Conservation (phyloP, 2,888 invertebrate species). For the Lochmaea capreae region DNA sequence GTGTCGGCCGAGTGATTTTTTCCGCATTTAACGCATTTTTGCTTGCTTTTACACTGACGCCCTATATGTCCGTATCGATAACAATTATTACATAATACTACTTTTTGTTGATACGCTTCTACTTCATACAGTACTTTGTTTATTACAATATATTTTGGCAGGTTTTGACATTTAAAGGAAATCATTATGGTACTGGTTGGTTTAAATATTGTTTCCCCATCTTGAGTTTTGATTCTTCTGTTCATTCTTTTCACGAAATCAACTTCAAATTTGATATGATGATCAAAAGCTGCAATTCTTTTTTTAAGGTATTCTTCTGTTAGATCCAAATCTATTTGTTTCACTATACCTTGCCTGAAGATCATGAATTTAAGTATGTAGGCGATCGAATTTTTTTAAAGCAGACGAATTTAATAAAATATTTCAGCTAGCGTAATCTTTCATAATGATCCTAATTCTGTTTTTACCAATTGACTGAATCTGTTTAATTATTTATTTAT, state of each 20-base stretch:
- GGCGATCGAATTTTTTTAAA: too few species aligned
- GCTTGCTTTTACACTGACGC: too few species aligned
- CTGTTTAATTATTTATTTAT: too few species aligned
- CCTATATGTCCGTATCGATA: not conserved
- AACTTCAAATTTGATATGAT: slow-evolving; percentile 13
- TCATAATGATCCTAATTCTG: too few species aligned
- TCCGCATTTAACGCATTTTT: not conserved
- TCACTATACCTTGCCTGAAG: too few species aligned
- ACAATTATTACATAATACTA: slow-evolving; percentile 2
- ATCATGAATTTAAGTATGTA: too few species aligned
- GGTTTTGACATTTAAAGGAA: not conserved
- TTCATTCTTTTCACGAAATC: slow-evolving; percentile 18
- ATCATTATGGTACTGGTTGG: slow-evolving; percentile 7
- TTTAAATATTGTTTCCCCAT: not conserved
- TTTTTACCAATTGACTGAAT: too few species aligned
- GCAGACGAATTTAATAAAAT: too few species aligned
- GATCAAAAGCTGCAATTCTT: slow-evolving; percentile 7
- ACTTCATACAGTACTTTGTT: not conserved
- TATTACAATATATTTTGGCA: slow-evolving; percentile 3
- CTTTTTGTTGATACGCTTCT: not conserved
- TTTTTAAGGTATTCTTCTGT: not conserved
- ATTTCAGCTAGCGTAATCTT: too few species aligned
- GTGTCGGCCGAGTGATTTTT: too few species aligned
- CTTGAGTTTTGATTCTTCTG: not conserved
- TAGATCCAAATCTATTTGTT: too few species aligned